Evolutionary conservation across 2,113 vertebrate species (phyloP).

Genomic region (Semnornis frantzii): DNA sequence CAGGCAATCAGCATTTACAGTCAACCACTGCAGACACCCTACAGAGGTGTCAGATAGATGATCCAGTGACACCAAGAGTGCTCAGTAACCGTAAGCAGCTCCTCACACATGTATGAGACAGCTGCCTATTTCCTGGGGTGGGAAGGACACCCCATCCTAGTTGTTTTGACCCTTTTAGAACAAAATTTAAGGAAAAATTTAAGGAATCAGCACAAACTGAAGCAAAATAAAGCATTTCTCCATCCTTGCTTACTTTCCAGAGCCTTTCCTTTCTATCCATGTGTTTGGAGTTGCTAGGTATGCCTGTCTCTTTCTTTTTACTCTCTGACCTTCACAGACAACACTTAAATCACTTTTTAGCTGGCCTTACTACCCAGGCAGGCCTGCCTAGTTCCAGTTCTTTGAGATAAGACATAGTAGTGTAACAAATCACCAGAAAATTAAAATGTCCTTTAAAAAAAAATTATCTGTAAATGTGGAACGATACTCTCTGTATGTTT

Average conservation of each 20-base stretch:
- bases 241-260: not conserved
- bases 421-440: not conserved
- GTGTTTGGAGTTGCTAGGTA: no score
- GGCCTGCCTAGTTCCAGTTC: not conserved
- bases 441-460: not conserved
- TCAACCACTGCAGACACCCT: not conserved
- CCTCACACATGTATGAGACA: rapidly evolving
- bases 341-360: not conserved
- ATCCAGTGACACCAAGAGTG: rapidly evolving
- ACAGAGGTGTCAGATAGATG: not conserved
- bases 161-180: not conserved
- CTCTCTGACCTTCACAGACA: not conserved
- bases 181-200: not conserved
- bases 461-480: not conserved
- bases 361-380: not conserved
- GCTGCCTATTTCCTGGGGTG: not conserved
- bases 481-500: not conserved
- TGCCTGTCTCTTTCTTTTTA: not conserved
- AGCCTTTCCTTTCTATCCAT: not conserved
- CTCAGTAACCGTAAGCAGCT: not conserved
- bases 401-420: not conserved
- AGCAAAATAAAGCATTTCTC: not conserved
- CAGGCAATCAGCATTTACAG: not conserved
- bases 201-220: not conserved
- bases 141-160: not conserved